Conservation (phyloP, 2,113 vertebrate species). For the Cervus canadensis region DNA sequence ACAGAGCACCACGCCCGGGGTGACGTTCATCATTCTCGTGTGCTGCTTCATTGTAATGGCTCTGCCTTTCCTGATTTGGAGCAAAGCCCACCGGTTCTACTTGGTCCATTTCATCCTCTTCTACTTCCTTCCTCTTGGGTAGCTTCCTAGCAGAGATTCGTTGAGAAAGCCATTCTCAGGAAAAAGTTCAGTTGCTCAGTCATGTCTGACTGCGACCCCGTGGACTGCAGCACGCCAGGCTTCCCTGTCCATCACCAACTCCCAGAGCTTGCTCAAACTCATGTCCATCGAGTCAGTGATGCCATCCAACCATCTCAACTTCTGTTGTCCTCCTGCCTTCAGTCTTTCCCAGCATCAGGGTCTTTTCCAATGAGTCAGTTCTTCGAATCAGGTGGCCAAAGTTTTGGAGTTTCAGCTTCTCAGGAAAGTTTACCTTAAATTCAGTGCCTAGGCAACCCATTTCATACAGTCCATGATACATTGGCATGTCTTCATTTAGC, state of each 20-base stretch:
- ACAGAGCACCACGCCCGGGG: constrained; percentile 87
- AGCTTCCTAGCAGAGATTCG: constrained; percentile 90
- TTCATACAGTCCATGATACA: constrained; percentile 89
- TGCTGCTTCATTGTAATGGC: constrained; percentile 83
- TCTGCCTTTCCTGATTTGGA: constrained; percentile 82
- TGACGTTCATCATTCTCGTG: constrained; percentile 88
- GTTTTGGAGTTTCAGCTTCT: constrained; percentile 56
- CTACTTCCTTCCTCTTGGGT: constrained; percentile 83
- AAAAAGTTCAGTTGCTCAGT: constrained; percentile 55
- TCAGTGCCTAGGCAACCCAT: constrained; percentile 91
- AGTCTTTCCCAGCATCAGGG: background rate
- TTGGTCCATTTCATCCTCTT: constrained; percentile 92
- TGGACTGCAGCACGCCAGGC: background rate
- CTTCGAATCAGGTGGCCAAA: background rate
- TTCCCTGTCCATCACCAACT: background rate
- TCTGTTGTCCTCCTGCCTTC: background rate
- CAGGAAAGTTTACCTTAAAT: constrained; percentile 89
- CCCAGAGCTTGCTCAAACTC: background rate
- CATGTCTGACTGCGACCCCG: background rate
- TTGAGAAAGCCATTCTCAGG: constrained; percentile 91
- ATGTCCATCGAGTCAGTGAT: background rate
- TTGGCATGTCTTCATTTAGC: constrained; percentile 91
- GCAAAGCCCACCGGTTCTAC: constrained; percentile 93
- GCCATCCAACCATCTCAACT: background rate
- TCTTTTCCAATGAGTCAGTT: background rate